Percentiles rank a stretch among this genome's conserved stretches.
Evolutionary conservation across 1,140 invertebrate genomes (phyloP).

Genomic region (Matsumurasca onukii): DNA sequence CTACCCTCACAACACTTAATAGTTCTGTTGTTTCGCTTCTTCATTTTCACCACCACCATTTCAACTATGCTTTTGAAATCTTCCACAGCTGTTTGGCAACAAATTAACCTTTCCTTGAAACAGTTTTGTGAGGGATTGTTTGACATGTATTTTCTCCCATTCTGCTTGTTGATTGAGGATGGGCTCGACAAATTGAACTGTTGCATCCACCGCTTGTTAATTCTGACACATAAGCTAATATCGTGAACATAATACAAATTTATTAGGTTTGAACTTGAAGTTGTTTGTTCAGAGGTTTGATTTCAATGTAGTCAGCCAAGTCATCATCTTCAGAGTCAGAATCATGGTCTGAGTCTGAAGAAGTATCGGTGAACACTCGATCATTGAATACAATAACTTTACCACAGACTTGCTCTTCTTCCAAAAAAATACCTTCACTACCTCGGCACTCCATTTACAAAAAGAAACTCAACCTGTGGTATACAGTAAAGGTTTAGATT

Average conservation of each 20-base stretch:
- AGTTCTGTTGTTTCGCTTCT: constrained; percentile 70
- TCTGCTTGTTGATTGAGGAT: constrained; percentile 79
- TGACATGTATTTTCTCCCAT: constrained; percentile 78
- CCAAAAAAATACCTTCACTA: constrained; percentile 50
- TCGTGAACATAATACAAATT: constrained; percentile 88
- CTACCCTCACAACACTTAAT: constrained; percentile 62
- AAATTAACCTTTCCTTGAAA: constrained; percentile 68
- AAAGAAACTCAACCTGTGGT: constrained; percentile 75
- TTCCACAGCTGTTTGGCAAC: constrained; percentile 76
- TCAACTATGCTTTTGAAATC: constrained; percentile 81
- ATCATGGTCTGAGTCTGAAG: no score
- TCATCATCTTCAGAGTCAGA: constrained; percentile 30
- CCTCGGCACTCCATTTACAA: constrained; percentile 67
- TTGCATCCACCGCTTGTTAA: constrained; percentile 80
- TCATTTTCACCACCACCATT: constrained; percentile 74
- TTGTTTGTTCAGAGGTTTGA: no score
- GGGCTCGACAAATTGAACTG: constrained; percentile 69
- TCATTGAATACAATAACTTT: constrained; percentile 37
- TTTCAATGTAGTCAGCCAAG: no score
- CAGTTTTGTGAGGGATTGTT: constrained; percentile 61
- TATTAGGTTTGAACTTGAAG: no score
- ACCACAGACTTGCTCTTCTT: constrained; percentile 51
- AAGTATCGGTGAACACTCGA: no score
- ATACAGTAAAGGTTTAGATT: constrained; percentile 76
- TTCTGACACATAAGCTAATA: constrained; percentile 85